phyloP scores from a whole-genome alignment of 2,797 vertebrate genomes.

The Clarias platycephalus region DNA sequence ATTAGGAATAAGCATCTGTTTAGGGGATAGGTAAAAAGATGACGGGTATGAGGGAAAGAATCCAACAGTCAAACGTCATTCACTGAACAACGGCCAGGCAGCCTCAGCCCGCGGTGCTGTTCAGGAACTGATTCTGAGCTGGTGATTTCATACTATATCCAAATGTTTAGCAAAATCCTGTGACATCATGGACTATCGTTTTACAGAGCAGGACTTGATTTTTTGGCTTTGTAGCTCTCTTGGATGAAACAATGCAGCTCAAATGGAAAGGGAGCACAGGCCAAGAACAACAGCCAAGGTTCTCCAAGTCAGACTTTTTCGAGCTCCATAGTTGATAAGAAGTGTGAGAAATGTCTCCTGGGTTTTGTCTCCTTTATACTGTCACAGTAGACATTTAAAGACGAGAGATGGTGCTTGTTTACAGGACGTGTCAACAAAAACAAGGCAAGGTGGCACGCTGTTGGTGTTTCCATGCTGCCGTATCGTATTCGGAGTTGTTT shows the following conservation, averaged over 20 bases:
- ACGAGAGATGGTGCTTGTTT: background rate
- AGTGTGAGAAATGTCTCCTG: slow-evolving; percentile 29
- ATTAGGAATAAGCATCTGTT: slow-evolving; percentile 74
- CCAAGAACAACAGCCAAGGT: slow-evolving; percentile 50
- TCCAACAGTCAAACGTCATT: slow-evolving; percentile 60
- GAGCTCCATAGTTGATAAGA: slow-evolving; percentile 45
- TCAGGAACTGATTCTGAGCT: slow-evolving; percentile 47
- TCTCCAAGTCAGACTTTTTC: slow-evolving; percentile 24
- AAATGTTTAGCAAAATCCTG: slow-evolving; percentile 56
- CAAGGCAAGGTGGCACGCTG: slow-evolving; percentile 20
- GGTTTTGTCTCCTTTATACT: slow-evolving; percentile 38
- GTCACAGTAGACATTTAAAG: slow-evolving; percentile 4
- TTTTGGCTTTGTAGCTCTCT: slow-evolving; percentile 57
- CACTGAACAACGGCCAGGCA: slow-evolving; percentile 46
- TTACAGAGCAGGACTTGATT: slow-evolving; percentile 61
- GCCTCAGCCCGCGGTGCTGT: slow-evolving; percentile 52
- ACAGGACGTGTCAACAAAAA: slow-evolving; percentile 33
- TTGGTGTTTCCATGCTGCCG: slow-evolving; percentile 29
- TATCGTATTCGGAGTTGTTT: slow-evolving; percentile 47
- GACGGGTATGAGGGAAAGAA: slow-evolving; percentile 61
- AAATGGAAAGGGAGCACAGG: slow-evolving; percentile 26
- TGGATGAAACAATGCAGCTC: slow-evolving; percentile 52
- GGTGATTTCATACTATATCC: slow-evolving; percentile 53
- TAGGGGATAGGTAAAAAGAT: slow-evolving; percentile 66
- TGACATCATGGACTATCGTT: slow-evolving; percentile 58